Base-by-base conservation (phyloP, 2,888 invertebrate species). In the Nomada goodeniana region DNA sequence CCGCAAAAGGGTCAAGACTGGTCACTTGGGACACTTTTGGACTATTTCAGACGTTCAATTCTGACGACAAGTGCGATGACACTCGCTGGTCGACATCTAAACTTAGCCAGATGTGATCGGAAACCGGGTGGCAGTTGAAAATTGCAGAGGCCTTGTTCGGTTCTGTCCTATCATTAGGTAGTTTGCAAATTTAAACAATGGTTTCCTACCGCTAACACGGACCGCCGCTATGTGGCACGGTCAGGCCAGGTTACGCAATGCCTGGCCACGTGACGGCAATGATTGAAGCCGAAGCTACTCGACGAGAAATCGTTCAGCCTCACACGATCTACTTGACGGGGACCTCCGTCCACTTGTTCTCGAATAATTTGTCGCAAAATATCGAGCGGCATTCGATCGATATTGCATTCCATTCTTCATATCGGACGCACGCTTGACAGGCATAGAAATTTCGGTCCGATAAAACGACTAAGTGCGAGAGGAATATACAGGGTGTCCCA, bases 161-260 rank as follows among this genome's bases (percentile, higher is more conserved):
- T 84, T 87, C 88, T 89, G 89, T 88, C 91, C 90, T 88, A 91
- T 91, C 90, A 92, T 93, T 92, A 91, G 90, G 91, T 91, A 92
- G 91, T 92, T 93, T 92, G 92, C 91, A 89, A 93, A 92, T 93
- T 92, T 92, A 93, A 92, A 91, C 92, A 92, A 91, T 89, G 89
- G 91, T 92, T 92, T 92, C 90, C 92, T 90, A 91, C 91, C 88
- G 89, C 88, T 86, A 81, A 79, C 86, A 71, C 86, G 83, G 75
- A 82, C 89, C 82, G 81, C 84, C 82, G 82, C 80, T 81, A 82
- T 76, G 76, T 83, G 68, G 82, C 80, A 80, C 80, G 84, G 88
- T 88, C 86, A 86, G 78, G 61, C 57, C 73, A 80, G 80, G 78
- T 89, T 89, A 85, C 81, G 86, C 76, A 89, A 89, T 81, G 59